These are phyloP conservation scores for Nannoperca obscura DNA, from an alignment of 2,797 vertebrate genomes.

Conservation along the genomic window DNA sequence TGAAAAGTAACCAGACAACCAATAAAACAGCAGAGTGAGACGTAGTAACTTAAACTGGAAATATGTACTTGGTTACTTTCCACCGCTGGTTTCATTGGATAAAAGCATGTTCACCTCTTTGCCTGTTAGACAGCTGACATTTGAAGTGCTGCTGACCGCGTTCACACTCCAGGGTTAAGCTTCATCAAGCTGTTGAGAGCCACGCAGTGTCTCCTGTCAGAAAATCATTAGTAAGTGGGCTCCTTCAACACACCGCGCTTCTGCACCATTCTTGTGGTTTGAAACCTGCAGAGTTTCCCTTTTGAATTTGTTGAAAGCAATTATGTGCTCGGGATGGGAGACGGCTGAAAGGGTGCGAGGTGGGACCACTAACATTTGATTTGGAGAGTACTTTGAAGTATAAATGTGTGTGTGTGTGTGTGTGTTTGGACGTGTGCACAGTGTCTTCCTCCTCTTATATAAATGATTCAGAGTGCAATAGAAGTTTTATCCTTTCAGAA, in stretches of 20 bases:
- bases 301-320: conserved; percentile 53
- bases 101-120: conserved; percentile 4
- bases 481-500: conserved; percentile 41
- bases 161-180: conserved; percentile 36
- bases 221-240: conserved; percentile 51
- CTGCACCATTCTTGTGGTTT: conserved; percentile 31
- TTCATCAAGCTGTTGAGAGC: conserved; percentile 42
- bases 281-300: conserved; percentile 46
- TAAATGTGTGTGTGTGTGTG: conserved; percentile 16
- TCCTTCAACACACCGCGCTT: conserved; percentile 5
- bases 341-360: conserved; percentile 20
- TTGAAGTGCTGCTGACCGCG: conserved; percentile 22
- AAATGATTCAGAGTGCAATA: conserved; percentile 51
- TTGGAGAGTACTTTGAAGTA: conserved; percentile 55
- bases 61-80: no score
- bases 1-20: no score
- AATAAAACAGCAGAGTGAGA: no score
- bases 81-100: background rate
- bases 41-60: no score
- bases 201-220: conserved; percentile 17
- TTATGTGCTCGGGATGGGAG: conserved; percentile 20
- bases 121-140: background rate
- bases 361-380: conserved; percentile 49
- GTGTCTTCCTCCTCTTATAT: conserved; percentile 28
- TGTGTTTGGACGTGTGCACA: conserved; percentile 13